Evolutionary conservation across 2,888 invertebrate species (phyloP).

Genomic region (Drosophila mettleri): DNA sequence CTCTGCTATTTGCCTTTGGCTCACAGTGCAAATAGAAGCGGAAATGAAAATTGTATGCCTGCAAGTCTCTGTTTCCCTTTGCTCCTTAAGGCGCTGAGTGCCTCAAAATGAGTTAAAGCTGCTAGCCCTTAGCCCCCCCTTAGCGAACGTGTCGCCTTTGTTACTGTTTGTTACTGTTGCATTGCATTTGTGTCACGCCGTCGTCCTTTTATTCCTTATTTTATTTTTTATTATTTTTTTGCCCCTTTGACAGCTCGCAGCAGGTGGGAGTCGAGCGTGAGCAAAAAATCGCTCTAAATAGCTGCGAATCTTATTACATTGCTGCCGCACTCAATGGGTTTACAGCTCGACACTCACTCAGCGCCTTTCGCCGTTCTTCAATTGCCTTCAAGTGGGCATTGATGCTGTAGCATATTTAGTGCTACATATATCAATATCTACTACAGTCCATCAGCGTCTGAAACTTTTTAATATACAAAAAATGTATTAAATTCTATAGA

Average conservation of each 20-base stretch:
- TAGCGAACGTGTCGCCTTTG: conserved; percentile 39
- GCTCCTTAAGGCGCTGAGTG: conserved; percentile 29
- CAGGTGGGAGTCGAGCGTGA: conserved; percentile 39
- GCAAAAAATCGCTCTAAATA: conserved; percentile 64
- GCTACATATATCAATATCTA: conserved; percentile 32
- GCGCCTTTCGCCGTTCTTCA: conserved; percentile 22
- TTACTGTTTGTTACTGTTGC: conserved; percentile 42
- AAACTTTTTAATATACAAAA: no score
- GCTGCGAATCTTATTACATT: conserved; percentile 66
- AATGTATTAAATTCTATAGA: no score
- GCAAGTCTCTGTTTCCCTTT: conserved; percentile 27
- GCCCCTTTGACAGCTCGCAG: conserved; percentile 41
- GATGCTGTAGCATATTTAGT: conserved; percentile 24
- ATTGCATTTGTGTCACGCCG: conserved; percentile 65
- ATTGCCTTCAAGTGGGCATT: conserved; percentile 45
- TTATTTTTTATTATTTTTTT: no score
- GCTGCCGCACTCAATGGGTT: conserved; percentile 22
- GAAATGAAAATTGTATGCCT: conserved; percentile 72
- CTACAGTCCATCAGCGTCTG: conserved; percentile 50
- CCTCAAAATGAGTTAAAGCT: conserved; percentile 61
- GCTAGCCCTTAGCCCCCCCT: conserved; percentile 18
- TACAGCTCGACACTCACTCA: neutral
- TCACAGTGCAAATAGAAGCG: conserved; percentile 64
- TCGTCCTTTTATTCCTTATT: conserved; percentile 26
- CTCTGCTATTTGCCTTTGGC: conserved; percentile 46